These are phyloP conservation scores for Sebastes diaconus DNA, from an alignment of 2,797 vertebrate genomes.

Conservation along the genomic window DNA sequence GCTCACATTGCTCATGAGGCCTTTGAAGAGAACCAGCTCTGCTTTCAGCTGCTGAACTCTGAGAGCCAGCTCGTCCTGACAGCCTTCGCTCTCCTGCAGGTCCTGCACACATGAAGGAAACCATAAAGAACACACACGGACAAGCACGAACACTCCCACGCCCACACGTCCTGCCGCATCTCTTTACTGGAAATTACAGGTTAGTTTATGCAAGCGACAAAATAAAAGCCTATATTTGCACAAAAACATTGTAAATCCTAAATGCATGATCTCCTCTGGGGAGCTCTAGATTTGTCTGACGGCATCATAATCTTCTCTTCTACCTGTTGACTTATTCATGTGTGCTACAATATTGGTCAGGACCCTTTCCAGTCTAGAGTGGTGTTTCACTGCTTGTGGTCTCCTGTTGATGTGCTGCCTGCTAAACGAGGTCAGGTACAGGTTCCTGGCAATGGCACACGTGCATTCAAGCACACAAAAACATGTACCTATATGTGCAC, in stretches of 20 bases:
- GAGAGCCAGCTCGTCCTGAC: slow-evolving; percentile 94
- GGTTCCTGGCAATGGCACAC: slow-evolving; percentile 13
- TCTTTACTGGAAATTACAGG: slow-evolving; percentile 7
- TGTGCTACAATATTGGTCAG: not conserved
- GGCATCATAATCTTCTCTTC: not conserved
- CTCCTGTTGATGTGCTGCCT: not conserved
- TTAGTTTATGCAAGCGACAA: not conserved
- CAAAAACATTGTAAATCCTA: not conserved
- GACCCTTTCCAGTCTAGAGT: not conserved
- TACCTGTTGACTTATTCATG: slow-evolving; percentile 15
- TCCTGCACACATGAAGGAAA: slow-evolving; percentile 79
- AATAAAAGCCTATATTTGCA: slow-evolving; percentile 4
- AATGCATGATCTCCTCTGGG: slow-evolving; percentile 2
- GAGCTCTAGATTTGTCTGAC: not conserved
- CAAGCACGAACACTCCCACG: not conserved
- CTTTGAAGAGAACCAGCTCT: slow-evolving; percentile 97
- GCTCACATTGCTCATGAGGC: slow-evolving; percentile 98
- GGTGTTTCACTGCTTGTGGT: slow-evolving; percentile 29
- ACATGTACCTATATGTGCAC: not conserved
- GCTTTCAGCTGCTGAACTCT: slow-evolving; percentile 96
- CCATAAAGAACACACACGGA: slow-evolving; percentile 14
- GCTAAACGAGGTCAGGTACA: slow-evolving; percentile 23
- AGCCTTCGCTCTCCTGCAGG: slow-evolving; percentile 94
- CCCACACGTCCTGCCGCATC: not conserved
- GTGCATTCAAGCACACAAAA: not conserved